Evolutionary conservation across 2,797 vertebrate genomes (phyloP), one percentile per base, ranked within the genome.

Genomic region (Clarias platycephalus): DNA sequence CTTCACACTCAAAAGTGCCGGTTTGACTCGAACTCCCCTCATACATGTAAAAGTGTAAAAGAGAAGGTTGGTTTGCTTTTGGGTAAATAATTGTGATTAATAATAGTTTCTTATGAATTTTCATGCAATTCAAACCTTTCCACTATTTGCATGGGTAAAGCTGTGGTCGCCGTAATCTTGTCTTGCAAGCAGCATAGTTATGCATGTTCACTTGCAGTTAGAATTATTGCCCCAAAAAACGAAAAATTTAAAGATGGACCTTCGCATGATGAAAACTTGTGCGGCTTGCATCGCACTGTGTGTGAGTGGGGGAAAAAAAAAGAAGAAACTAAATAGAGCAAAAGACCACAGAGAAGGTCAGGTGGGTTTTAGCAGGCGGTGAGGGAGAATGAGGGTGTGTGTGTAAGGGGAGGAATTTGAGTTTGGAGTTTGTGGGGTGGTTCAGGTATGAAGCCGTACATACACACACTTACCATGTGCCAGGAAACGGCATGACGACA

Each of bases 391-490:
- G 92, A 66, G 81, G 80, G 72, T 49, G 22, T 71, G 22, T 71
- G 82, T 83, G 82, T 24, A 64, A 49, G 84, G 68, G 55, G 91
- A 89, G 91, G 91, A 92, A 92, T 92, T 81, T 82, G 82, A 86
- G 83, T 83, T 82, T 86, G 87, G 82, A 70, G 80, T 71, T 80
- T 83, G 92, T 90, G 93, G 91, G 92, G 91, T 95, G 93, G 94
- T 95, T 95, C 94, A 95, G 94, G 94, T 92, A 94, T 95, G 94
- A 95, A 94, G 94, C 94, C 93, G 94, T 94, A 94, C 95, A 93
- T 94, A 95, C 94, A 95, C 95, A 95, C 83, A 95, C 95, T 95
- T 95, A 95, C 95, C 95, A 93, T 95, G 94, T 93, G 93, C 93
- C 91, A 92, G 94, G 94, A 94, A 95, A 95, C 94, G 93, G 94